Conservation (phyloP, 2,113 vertebrate genomes). For the Riparia riparia region DNA sequence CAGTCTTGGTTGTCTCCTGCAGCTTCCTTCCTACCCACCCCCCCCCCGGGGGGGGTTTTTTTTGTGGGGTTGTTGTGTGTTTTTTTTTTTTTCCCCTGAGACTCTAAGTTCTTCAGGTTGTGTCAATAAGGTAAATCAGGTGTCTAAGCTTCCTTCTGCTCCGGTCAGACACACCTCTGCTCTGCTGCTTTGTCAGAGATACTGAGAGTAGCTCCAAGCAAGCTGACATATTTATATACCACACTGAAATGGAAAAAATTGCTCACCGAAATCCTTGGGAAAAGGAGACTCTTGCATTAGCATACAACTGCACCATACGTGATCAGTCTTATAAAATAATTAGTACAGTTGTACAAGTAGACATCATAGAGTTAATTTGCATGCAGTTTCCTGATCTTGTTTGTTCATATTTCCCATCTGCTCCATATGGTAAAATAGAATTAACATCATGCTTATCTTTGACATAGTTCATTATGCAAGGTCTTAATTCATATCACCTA, state of each 20-base stretch:
- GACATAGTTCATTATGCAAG: background rate
- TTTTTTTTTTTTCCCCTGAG: background rate
- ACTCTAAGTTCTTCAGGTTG: background rate
- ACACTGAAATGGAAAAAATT: background rate
- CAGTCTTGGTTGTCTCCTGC: background rate
- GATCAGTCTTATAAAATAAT: background rate
- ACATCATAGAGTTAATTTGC: background rate
- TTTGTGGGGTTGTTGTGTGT: too few species aligned
- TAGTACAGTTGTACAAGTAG: background rate
- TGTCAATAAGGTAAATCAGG: background rate
- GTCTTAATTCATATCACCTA: background rate
- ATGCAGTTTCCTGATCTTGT: background rate
- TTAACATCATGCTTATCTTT: background rate
- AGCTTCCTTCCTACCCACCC: too few species aligned
- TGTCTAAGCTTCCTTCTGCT: background rate
- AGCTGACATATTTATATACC: background rate
- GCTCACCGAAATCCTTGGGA: background rate
- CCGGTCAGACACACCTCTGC: background rate
- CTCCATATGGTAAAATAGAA: background rate
- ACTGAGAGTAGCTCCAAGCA: background rate
- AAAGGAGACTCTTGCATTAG: background rate
- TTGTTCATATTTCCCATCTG: background rate
- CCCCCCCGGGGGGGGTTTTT: too few species aligned
- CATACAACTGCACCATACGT: rapidly evolving
- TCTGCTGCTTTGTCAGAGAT: background rate